Evolutionary conservation across 1,140 invertebrate genomes (phyloP).

Genomic region (Scylla paramamosain): DNA sequence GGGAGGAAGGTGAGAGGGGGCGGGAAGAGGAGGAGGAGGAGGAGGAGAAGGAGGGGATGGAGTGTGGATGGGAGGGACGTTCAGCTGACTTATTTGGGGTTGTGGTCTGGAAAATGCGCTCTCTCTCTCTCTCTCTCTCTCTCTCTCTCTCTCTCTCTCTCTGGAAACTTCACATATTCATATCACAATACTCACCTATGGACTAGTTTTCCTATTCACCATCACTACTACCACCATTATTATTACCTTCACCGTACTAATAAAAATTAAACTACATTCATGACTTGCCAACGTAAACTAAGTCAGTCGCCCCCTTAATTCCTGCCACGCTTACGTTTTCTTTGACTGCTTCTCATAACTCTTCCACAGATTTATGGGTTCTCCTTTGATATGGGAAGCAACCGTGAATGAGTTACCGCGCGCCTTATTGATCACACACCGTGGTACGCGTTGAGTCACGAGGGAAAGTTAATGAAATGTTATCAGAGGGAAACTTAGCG

Average conservation of each 20-base stretch:
- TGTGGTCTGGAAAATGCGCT: background rate
- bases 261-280: too few relatives aligned
- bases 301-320: background rate
- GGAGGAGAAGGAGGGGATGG: too few relatives aligned
- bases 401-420: background rate
- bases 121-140: slow-evolving; percentile 6
- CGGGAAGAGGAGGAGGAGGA: too few relatives aligned
- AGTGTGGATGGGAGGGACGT: too few relatives aligned
- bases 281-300: too few relatives aligned
- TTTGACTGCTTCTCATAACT: background rate
- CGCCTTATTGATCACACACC: background rate
- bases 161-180: background rate
- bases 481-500: too few relatives aligned
- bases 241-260: background rate
- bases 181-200: background rate
- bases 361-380: background rate
- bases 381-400: background rate
- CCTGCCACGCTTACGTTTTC: background rate
- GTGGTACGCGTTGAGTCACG: background rate
- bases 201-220: background rate
- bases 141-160: slow-evolving; percentile 28
- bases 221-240: slow-evolving; percentile 25
- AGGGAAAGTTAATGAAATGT: background rate
- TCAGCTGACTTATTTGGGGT: too few relatives aligned
- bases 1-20: too few relatives aligned